Base-by-base conservation (phyloP, 2,797 vertebrate species). In the Coendou prehensilis region DNA sequence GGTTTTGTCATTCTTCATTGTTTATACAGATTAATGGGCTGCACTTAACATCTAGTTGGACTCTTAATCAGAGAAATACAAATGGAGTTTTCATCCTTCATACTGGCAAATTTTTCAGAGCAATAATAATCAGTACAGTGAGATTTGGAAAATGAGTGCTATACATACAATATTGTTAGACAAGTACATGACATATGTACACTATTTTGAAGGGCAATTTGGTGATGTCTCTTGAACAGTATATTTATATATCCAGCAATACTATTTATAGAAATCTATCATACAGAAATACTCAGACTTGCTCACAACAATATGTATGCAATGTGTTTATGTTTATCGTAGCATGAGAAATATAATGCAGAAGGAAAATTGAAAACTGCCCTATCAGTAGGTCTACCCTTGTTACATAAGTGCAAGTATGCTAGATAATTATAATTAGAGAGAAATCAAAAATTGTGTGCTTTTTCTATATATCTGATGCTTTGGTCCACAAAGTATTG, bases 381-480 rank as follows among this genome's bases (percentile, higher is more conserved):
- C 15, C 52, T 28, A 50, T 33, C 59, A 2, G 6, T 4, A 41
- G 37, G 9, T 5, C n/a, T 6, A 15, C 0, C 8, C 37, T 41
- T 41, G 59, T 56, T 61, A 56, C 37, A 52, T 15, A 54, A 30
- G 33, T 9, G 28, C 1, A 5, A n/a, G 37, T 26, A 14, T 0
- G 26, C 28, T 9, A 0, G 0, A 33, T 41, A 1, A 2, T 1
- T 10, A 71, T 6, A 64, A 54, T 50, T 15, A 14, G 1, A 75
- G 11, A 30, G 57, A 76, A 30, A 37, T 41, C 50, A 61, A 84
- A 64, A 85, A 80, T 22, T 2, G 2, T 8, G 7, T 50, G 28
- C 2, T 82, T 5, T 0, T 37, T 56, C 76, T 67, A 45, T 33
- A 45, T 10, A 17, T 14, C 52, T 30, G 15, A 69, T 15, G 54